phyloP scores from a whole-genome alignment of 2,888 invertebrate species.

The Chironomus tentans region DNA sequence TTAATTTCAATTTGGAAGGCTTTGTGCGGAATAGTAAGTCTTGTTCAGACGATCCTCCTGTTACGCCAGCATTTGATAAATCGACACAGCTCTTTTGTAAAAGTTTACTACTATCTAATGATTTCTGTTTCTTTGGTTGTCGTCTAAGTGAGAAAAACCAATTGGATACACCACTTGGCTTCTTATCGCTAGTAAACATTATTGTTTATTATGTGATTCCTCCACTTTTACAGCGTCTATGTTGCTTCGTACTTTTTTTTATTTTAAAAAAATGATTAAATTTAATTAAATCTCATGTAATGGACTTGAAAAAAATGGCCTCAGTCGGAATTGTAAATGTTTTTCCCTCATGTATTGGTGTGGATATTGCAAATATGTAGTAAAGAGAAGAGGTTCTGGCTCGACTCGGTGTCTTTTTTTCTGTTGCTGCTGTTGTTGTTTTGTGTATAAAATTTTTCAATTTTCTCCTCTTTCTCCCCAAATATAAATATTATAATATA shows the following conservation, averaged over 20 bases:
- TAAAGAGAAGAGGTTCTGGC: too few relatives aligned
- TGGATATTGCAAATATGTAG: too few relatives aligned
- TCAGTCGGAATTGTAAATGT: too few relatives aligned
- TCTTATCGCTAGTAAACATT: constrained; percentile 21
- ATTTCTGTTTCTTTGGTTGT: constrained; percentile 39
- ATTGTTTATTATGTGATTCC: not conserved
- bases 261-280: too few relatives aligned
- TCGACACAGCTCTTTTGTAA: constrained; percentile 42
- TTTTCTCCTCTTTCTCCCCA: not conserved
- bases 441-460: not conserved
- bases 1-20: constrained; percentile 24
- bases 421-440: not conserved
- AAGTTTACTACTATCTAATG: constrained; percentile 33
- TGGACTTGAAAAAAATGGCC: not conserved
- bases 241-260: too few relatives aligned
- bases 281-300: not conserved
- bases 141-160: constrained; percentile 76
- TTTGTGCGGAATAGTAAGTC: constrained; percentile 26
- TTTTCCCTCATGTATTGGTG: too few relatives aligned
- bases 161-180: constrained; percentile 51
- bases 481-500: not conserved
- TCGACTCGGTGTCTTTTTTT: not conserved
- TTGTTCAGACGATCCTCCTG: constrained; percentile 28
- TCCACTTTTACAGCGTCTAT: too few relatives aligned
- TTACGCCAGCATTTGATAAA: constrained; percentile 30